Base-by-base conservation (phyloP, 2,113 vertebrate genomes). In the Silurus asotus region DNA sequence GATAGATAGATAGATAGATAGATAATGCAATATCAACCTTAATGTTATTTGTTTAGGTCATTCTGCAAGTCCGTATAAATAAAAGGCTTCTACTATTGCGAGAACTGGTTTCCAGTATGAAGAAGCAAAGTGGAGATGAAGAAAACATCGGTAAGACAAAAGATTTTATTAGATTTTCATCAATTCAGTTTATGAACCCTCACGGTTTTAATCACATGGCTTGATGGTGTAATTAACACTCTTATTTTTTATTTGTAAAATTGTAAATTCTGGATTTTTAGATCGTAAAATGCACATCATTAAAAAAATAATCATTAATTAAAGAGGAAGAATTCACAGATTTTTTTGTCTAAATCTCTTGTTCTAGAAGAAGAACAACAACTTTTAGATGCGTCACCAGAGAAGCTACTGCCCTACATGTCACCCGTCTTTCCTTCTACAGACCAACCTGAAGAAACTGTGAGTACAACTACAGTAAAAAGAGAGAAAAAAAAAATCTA, bases 61-160 rank as follows among this genome's bases (percentile, higher is more conserved):
- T 97, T 90, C 79, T 95, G 87, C 94, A 92, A 14, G 91, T 89
- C 88, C 95, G 96, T 25, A 90, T 97, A 90, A 91, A 94, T 37
- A 90, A 37, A 23, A 94, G 95, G 84, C 92, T 98, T 62, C 37
- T 20, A 45, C 90, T 87, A 80, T 25, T 97, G 84, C 95, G 69
- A 89, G 90, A 90, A 45, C 89, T 94, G 82, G 88, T 88, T 28
- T 92, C 70, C 58, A 80, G 81, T 45, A 23, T 80, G 14, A 37
- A 83, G 90, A 62, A 8, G 9, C 9, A 61, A 59, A 15, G 69
- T 0, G 61, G 69, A n/a, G 88, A 25, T 28, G 88, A 93, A 77
- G 89, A 87, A 91, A 90, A 90, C 91, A 69, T 75, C 13, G 65
- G 88, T 86, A 11, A 87, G 82, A 55, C 2, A 4, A 28, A 58